Evolutionary conservation across 2,888 invertebrate genomes (phyloP).

Genomic region (Alsophila aescularia): DNA sequence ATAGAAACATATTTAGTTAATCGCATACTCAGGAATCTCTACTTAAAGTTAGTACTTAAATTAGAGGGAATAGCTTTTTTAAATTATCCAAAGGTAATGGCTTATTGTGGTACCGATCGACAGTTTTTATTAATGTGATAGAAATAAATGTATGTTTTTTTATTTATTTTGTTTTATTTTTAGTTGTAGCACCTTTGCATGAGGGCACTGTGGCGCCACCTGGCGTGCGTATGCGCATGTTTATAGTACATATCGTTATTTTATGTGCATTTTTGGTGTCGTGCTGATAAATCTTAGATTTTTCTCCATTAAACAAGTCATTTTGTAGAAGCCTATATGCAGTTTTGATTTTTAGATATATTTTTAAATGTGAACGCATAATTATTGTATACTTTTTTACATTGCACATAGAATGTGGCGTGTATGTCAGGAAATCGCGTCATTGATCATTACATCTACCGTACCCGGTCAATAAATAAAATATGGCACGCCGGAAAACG

Average conservation of each 20-base stretch:
- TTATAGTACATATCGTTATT: too few species aligned
- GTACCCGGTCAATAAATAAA: neutral
- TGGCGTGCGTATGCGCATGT: constrained; percentile 15
- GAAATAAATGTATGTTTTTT: constrained; percentile 77
- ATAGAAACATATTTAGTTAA: constrained; percentile 35
- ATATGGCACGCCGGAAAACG: constrained; percentile 1
- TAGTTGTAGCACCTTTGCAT: constrained; percentile 68
- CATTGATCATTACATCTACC: constrained; percentile 2
- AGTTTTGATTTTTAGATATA: too few species aligned
- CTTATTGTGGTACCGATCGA: constrained; percentile 54
- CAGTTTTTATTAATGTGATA: constrained; percentile 65
- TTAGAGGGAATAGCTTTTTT: constrained; percentile 59
- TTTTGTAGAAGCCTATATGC: too few species aligned
- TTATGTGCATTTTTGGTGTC: neutral
- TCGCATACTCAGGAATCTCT: constrained; percentile 67
- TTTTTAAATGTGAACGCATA: too few species aligned
- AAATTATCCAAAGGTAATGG: constrained; percentile 67
- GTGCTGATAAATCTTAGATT: too few species aligned
- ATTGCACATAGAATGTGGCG: neutral
- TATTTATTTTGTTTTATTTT: constrained; percentile 74
- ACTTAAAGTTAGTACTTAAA: constrained; percentile 80
- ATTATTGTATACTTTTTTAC: too few species aligned
- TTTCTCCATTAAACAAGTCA: too few species aligned
- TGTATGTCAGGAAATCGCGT: neutral
- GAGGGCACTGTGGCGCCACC: constrained; percentile 28